phyloP scores from a whole-genome alignment of 2,113 vertebrate species.

The Leptodactylus fuscus region DNA sequence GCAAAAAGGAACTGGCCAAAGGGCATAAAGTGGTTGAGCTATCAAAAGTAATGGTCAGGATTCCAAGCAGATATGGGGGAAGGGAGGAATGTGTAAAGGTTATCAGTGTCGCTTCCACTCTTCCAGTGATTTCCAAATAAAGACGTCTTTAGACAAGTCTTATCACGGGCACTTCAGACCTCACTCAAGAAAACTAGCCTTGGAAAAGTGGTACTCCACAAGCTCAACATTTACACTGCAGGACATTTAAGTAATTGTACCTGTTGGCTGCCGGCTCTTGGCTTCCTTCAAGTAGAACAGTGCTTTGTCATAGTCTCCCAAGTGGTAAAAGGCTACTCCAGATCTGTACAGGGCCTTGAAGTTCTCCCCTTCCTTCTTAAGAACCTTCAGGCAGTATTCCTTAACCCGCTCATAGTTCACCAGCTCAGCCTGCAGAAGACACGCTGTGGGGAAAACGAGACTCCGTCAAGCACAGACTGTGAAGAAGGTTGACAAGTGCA shows the following conservation, averaged over 20 bases:
- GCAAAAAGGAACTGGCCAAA: background rate
- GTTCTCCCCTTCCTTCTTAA: conserved; percentile 95
- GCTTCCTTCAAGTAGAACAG: conserved; percentile 98
- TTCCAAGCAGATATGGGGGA: background rate
- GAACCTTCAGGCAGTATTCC: conserved; percentile 97
- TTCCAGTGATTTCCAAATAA: background rate
- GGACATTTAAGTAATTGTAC: conserved; percentile 65
- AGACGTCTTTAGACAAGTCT: background rate
- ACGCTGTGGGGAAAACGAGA: conserved; percentile 75
- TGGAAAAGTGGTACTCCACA: background rate
- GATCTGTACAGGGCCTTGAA: conserved; percentile 98
- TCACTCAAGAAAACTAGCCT: background rate
- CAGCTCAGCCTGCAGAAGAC: conserved; percentile 96
- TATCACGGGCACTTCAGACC: background rate
- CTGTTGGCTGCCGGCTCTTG: conserved; percentile 92
- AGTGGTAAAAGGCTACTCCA: conserved; percentile 96
- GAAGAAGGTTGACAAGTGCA: background rate
- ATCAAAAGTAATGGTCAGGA: background rate
- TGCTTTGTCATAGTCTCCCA: conserved; percentile 96
- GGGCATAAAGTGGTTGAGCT: background rate
- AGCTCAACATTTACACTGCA: background rate
- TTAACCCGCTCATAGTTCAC: conserved; percentile 98
- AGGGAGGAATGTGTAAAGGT: background rate
- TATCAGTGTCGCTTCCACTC: background rate
- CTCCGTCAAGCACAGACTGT: background rate